Conservation (phyloP, 2,113 vertebrate species). For the Kryptolebias marmoratus region DNA sequence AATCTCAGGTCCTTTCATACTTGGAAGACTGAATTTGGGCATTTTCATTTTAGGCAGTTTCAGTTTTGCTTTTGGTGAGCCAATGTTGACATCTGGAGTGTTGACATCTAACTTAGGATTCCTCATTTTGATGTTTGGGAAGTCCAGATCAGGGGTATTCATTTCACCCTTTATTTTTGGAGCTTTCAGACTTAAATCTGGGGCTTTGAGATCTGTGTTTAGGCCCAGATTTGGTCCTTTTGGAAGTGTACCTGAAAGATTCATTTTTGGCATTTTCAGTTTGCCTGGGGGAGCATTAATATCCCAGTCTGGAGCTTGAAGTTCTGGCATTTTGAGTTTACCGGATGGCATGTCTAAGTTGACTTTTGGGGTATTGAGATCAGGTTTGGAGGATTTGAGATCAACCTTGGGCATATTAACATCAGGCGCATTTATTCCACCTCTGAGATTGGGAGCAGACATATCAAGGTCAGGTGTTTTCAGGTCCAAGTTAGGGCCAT, state of each 20-base stretch:
- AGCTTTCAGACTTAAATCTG: constrained; percentile 32
- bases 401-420: constrained; percentile 42
- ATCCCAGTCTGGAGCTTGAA: constrained; percentile 29
- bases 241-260: constrained; percentile 42
- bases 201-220: constrained; percentile 11
- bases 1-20: constrained; percentile 40
- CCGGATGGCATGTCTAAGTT: constrained; percentile 34
- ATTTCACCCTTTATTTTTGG: constrained; percentile 55
- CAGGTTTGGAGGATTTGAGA: constrained; percentile 48
- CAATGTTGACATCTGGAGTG: constrained; percentile 53
- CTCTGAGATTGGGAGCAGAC: constrained; percentile 47
- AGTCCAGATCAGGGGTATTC: constrained; percentile 48
- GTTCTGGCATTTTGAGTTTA: constrained; percentile 43
- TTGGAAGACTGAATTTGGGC: constrained; percentile 45
- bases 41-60: constrained; percentile 60
- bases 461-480: constrained; percentile 52
- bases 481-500: constrained; percentile 38
- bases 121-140: constrained; percentile 41
- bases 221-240: constrained; percentile 56
- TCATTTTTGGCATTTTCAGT: constrained; percentile 38
- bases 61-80: constrained; percentile 48
- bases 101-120: constrained; percentile 56
- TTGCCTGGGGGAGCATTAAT: constrained; percentile 30
- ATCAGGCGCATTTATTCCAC: constrained; percentile 54
- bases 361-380: constrained; percentile 31